Conservation (phyloP, 2,797 vertebrate species). For the Pogonophryne albipinna region DNA sequence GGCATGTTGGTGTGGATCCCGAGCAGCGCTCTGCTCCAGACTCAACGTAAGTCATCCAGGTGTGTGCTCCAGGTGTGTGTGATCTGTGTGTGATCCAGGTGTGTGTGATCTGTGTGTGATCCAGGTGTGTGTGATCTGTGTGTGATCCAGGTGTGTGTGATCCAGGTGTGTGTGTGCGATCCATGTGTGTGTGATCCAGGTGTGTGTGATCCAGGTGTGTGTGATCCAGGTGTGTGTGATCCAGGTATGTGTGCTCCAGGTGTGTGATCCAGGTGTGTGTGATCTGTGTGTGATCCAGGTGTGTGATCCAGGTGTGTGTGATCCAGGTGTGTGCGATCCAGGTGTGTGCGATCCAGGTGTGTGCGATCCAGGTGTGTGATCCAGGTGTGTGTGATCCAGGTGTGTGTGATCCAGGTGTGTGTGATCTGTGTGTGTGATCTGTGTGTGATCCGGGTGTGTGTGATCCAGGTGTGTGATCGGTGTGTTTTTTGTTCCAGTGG, state of each 20-base stretch:
- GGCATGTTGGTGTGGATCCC: slow-evolving; percentile 98
- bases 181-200: too few species aligned
- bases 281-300: not conserved
- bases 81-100: slow-evolving; percentile 71
- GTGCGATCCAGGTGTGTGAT: too few species aligned
- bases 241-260: slow-evolving; percentile 89
- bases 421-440: slow-evolving; percentile 80
- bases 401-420: slow-evolving; percentile 91
- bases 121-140: not conserved
- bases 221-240: slow-evolving; percentile 73
- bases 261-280: too few species aligned
- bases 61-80: too few species aligned
- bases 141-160: slow-evolving; percentile 93
- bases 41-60: slow-evolving; percentile 74
- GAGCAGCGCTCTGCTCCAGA: slow-evolving; percentile 91
- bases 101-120: too few species aligned
- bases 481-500: slow-evolving; percentile 86
- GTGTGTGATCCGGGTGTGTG: slow-evolving; percentile 84
- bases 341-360: too few species aligned
- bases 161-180: too few species aligned
- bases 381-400: too few species aligned
- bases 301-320: slow-evolving; percentile 71
- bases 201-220: too few species aligned
- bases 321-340: slow-evolving; percentile 90
- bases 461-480: not conserved